phyloP scores from a whole-genome alignment of 2,113 vertebrate genomes.

The Blennius ocellaris region DNA sequence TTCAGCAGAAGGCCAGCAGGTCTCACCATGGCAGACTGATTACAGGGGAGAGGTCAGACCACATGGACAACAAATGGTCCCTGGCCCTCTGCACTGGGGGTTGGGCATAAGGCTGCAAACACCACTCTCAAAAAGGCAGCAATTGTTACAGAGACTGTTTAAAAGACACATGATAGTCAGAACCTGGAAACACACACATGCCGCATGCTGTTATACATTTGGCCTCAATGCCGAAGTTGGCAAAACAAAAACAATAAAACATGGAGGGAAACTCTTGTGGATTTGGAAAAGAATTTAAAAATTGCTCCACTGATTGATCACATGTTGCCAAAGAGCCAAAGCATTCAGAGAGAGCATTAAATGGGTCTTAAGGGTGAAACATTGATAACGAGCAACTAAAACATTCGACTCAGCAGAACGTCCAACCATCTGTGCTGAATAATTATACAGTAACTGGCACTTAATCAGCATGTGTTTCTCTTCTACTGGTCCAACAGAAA shows the following conservation, averaged over 20 bases:
- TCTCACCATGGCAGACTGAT: conserved; percentile 75
- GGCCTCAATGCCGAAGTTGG: conserved; percentile 21
- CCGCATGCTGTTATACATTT: conserved; percentile 6
- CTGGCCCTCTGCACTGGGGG: conserved; percentile 59
- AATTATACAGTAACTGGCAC: conserved; percentile 57
- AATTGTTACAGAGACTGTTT: conserved; percentile 48
- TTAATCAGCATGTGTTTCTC: conserved; percentile 48
- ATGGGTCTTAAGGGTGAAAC: conserved; percentile 40
- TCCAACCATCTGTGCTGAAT: conserved; percentile 53
- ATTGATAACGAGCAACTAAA: conserved; percentile 50
- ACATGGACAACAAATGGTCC: conserved; percentile 79
- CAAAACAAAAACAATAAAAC: conserved; percentile 42
- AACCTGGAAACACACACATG: conserved; percentile 48
- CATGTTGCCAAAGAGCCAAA: conserved; percentile 32
- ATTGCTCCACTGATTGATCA: conserved; percentile 16
- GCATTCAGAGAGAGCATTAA: conserved; percentile 19
- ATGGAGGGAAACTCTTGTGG: not conserved
- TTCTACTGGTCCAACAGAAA: conserved; percentile 54
- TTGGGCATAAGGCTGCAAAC: conserved; percentile 52
- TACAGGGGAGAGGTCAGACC: conserved; percentile 77
- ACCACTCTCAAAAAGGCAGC: conserved; percentile 43
- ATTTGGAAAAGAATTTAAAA: conserved; percentile 3
- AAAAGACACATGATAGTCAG: conserved; percentile 48
- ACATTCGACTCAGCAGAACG: conserved; percentile 59
- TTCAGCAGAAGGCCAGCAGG: conserved; percentile 65